These are phyloP conservation scores for Tubulanus polymorphus DNA, from an alignment of 2,888 invertebrate species.

Conservation along the genomic window DNA sequence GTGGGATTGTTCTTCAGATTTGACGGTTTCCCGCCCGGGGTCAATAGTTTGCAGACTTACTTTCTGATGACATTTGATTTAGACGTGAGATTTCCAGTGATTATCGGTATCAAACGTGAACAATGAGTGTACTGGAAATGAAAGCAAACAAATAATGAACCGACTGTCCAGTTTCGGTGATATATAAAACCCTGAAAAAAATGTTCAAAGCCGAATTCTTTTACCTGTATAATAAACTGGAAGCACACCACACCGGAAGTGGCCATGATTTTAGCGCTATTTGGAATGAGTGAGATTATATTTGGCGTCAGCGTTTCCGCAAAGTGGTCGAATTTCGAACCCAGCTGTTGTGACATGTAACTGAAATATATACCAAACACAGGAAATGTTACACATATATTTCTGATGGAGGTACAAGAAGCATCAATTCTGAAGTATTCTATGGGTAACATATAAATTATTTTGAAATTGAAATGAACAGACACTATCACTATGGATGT, in stretches of 20 bases:
- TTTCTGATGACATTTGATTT: conserved; percentile 88
- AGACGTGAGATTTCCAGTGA: conserved; percentile 63
- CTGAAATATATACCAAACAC: too few species aligned
- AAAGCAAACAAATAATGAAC: conserved; percentile 7
- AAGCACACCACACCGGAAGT: conserved; percentile 82
- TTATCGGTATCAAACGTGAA: conserved; percentile 46
- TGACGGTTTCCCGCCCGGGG: neutral
- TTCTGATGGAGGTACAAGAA: too few species aligned
- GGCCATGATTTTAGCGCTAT: conserved; percentile 92
- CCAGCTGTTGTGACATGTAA: conserved; percentile 77
- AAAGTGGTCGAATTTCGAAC: conserved; percentile 79
- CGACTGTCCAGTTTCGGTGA: too few species aligned
- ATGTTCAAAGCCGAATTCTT: too few species aligned
- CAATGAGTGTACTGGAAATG: conserved; percentile 43
- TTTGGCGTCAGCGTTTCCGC: conserved; percentile 77
- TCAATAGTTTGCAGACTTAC: conserved; percentile 33
- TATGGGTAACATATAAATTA: too few species aligned
- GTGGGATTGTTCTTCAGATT: too few species aligned
- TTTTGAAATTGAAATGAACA: conserved; percentile 6
- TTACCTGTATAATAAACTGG: conserved; percentile 74
- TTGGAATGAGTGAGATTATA: conserved; percentile 86
- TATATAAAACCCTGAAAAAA: too few species aligned
- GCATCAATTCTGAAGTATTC: too few species aligned
- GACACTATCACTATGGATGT: too few species aligned
- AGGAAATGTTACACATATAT: too few species aligned